Evolutionary conservation across 2,797 vertebrate genomes (phyloP), one percentile per base, ranked within the genome.

Genomic region (Paedocypris micromegethes): DNA sequence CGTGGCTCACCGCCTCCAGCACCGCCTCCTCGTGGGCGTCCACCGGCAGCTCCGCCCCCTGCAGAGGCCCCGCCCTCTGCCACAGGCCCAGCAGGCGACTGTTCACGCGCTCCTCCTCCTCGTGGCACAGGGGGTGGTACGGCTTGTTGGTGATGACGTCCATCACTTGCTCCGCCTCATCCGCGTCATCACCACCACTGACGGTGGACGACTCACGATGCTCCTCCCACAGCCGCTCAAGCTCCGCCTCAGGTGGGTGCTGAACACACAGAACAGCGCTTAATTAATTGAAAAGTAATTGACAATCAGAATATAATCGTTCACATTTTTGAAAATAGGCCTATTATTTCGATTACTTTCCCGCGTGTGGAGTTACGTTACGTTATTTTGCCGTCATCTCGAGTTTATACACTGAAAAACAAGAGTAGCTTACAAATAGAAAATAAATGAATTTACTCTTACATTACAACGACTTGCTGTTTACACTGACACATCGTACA

Each of bases 111-210:
- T 80, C 74, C 1, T 87, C 87, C 72, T 92, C 85, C 0, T 81
- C 72, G 0, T 88, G 72, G 0, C 86, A 80, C 77, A 94, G 78
- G 7, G 90, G 84, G 5, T 82, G 77, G 66, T 93, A 93, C 0
- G 78, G 88, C 66, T 86, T 88, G 7, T 93, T 93, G 0, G 95
- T 98, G 79, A 99, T 93, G 1, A 92, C 91, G 0, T 98, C 92
- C 0, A 76, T 87, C 44, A 94, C 73, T 0, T 82, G 63, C 2
- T 89, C 86, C 0, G 90, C 85, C 6, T 89, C 87, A 64, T 92
- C 91, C 62, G 92, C 87, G 63, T 88, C 83, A 23, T 92, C 90
- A 0, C 89, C 86, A 0, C 79, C 72, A 6, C 66, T 76, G 64
- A 51, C 71, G 2, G 64, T 56, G 1, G 68, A 65, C 0, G 40